A percentile compares a stretch with the other conserved stretches of the same genome.
Evolutionary conservation across 2,113 vertebrate species (phyloP).

Genomic region (Nicator chloris): DNA sequence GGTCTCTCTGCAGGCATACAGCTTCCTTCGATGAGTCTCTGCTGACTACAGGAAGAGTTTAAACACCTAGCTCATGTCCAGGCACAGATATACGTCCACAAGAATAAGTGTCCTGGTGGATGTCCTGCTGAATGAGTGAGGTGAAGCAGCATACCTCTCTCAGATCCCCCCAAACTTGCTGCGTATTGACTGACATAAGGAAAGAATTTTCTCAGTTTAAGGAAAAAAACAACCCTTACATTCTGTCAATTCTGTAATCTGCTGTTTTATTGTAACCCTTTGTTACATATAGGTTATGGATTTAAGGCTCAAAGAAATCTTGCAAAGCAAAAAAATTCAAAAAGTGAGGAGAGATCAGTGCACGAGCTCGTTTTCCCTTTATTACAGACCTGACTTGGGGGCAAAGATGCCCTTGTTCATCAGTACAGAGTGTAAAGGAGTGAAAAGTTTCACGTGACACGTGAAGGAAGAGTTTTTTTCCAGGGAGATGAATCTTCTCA

Average conservation of each 20-base stretch:
- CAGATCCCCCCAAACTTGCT: background rate
- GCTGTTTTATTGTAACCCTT: background rate
- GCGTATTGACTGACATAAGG: background rate
- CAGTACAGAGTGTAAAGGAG: background rate
- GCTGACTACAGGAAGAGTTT: background rate
- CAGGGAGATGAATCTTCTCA: background rate
- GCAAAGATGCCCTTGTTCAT: background rate
- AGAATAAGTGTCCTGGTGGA: background rate
- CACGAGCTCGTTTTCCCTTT: background rate
- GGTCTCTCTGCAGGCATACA: background rate
- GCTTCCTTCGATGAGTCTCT: background rate
- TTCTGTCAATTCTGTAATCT: background rate
- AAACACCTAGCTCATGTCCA: background rate
- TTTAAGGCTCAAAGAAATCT: background rate
- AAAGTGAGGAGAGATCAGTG: background rate
- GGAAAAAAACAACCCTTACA: rapidly evolving
- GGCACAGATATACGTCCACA: background rate
- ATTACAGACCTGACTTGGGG: background rate
- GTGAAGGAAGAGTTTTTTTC: background rate
- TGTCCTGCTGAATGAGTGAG: background rate
- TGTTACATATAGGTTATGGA: background rate
- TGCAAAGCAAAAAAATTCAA: background rate
- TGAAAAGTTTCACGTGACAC: background rate
- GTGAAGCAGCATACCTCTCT: background rate
- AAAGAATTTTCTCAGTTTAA: background rate